phyloP scores from a whole-genome alignment of 2,797 vertebrate species.

The Enteromius mattozi region DNA sequence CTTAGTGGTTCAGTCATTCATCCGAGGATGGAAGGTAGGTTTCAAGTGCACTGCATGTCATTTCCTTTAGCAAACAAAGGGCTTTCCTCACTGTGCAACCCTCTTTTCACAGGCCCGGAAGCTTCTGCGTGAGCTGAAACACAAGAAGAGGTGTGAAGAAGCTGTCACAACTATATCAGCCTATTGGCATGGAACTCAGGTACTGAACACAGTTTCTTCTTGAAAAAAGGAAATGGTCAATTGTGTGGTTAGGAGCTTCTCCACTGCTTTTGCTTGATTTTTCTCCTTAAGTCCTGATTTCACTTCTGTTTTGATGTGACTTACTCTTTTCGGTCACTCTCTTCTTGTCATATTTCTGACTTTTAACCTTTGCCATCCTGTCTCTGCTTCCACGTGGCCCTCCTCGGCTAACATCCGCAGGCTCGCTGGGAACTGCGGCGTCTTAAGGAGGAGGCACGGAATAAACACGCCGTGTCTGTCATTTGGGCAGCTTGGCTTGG shows the following conservation, averaged over 20 bases:
- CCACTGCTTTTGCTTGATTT: constrained; percentile 63
- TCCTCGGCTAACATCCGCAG: constrained; percentile 78
- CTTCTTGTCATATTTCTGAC: constrained; percentile 48
- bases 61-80: background rate
- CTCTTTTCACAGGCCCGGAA: constrained; percentile 84
- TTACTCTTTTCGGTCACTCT: constrained; percentile 44
- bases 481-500: constrained; percentile 99
- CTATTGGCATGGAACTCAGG: constrained; percentile 95
- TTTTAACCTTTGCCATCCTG: constrained; percentile 55
- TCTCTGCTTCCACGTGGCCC: constrained; percentile 58
- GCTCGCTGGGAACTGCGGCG: constrained; percentile 94
- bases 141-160: constrained; percentile 91
- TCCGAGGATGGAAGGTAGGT: constrained; percentile 96
- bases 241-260: constrained; percentile 48
- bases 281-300: constrained; percentile 66
- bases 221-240: constrained; percentile 15
- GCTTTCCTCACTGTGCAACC: constrained; percentile 12
- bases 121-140: constrained; percentile 90
- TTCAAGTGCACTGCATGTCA: background rate
- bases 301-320: constrained; percentile 56
- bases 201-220: constrained; percentile 65
- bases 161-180: constrained; percentile 92
- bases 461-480: constrained; percentile 96
- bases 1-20: constrained; percentile 91
- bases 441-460: constrained; percentile 94